Conservation (phyloP, 2,113 vertebrate species). For the Mungos mungo region DNA sequence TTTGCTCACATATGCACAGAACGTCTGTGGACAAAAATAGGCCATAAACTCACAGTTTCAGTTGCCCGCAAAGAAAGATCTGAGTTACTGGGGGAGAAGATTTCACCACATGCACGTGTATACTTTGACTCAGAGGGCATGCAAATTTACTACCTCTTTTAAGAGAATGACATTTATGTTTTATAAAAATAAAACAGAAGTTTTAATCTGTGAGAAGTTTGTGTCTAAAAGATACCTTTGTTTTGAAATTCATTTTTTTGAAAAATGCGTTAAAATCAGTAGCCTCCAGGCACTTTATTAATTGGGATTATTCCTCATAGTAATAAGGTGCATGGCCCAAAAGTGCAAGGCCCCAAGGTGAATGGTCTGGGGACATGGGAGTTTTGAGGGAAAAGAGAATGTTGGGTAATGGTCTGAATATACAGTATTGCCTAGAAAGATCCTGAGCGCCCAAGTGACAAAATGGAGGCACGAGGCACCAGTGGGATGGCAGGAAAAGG, state of each 20-base stretch:
- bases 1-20: neutral
- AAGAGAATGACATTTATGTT: neutral
- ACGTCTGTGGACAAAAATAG: neutral
- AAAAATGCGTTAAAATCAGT: neutral
- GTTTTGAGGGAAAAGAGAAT: neutral
- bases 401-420: accelerated
- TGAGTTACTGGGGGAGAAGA: neutral
- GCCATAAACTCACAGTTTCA: neutral
- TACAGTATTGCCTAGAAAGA: neutral
- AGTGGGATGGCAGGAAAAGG: neutral
- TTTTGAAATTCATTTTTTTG: neutral
- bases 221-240: neutral
- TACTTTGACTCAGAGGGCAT: neutral
- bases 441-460: neutral
- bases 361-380: accelerated
- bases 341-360: neutral
- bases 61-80: neutral
- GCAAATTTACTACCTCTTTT: neutral
- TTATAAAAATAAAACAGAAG: neutral
- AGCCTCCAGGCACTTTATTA: neutral
- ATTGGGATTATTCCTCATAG: neutral
- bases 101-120: neutral
- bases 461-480: accelerated
- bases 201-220: neutral
- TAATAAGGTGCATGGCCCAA: neutral